Base-by-base conservation (phyloP, 2,797 vertebrate species). In the Microhierax caerulescens region DNA sequence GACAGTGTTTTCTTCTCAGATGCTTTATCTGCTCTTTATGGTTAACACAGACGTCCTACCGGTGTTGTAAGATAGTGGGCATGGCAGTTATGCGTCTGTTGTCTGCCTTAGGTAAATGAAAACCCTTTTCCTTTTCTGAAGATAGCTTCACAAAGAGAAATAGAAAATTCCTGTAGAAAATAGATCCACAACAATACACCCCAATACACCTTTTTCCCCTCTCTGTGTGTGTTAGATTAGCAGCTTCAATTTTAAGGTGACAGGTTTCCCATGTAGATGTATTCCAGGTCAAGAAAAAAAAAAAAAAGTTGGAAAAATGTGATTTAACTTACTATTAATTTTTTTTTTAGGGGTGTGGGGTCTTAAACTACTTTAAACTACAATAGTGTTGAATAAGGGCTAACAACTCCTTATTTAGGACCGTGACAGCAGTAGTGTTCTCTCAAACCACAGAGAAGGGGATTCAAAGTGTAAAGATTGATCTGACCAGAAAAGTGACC, bases 131-230 rank as follows among this genome's bases (percentile, higher is more conserved):
- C 8, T 94, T 48, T 69, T 85, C 67, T 63, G 81, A 76, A 87
- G 39, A 48, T 30, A 56, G 13, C 24, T 76, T 87, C 25, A 41
- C 43, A 84, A 60, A 57, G n/a, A 45, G 17, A 56, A 70, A 19
- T 39, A 59, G 70, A 86, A 64, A 27, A 18, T 72, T 73, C 27
- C 9, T 14, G 2, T 61, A 56, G 51, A 50, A 72, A 79, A 34
- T 8, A 77, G 51, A 37, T 76, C 13, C 80, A 30, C n/a, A 60
- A 34, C n/a, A 87, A 43, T 89, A 45, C 3, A 60, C 5, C 9
- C 24, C 21, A 37, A 2, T 70, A 53, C 4, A 8, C 11, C 47
- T 50, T 37, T 32, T 2, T 0, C 2, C 6, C 2, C 7, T 37
- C 7, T 37, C 13, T 43, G 7, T 54, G 21, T 0, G 0, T 36